Conservation (phyloP, 2,113 vertebrate genomes). For the Psilopogon haemacephalus region DNA sequence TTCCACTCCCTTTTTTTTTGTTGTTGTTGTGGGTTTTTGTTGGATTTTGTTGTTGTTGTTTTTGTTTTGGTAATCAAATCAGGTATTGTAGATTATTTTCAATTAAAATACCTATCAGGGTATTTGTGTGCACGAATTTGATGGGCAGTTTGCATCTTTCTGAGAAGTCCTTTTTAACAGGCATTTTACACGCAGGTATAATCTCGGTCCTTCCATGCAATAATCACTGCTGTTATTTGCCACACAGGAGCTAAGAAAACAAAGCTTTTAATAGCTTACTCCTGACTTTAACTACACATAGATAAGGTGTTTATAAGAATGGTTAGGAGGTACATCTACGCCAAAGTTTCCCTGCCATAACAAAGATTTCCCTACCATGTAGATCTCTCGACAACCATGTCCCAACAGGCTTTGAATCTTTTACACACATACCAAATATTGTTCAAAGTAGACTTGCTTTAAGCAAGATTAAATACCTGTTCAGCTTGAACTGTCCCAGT, state of each 20-base stretch:
- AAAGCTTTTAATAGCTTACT: background rate
- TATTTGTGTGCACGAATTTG: background rate
- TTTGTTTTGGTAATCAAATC: background rate
- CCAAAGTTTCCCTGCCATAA: slow-evolving; percentile 13
- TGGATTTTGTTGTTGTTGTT: too few relatives aligned
- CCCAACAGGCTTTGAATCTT: slow-evolving; percentile 39
- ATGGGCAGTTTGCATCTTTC: background rate
- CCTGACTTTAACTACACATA: background rate
- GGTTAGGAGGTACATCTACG: background rate
- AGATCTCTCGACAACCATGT: slow-evolving; percentile 46
- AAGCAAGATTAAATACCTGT: slow-evolving; percentile 69
- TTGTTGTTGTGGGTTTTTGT: too few relatives aligned
- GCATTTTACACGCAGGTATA: background rate
- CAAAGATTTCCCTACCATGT: slow-evolving; percentile 12
- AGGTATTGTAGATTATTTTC: background rate
- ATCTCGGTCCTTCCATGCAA: background rate
- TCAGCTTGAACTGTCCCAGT: slow-evolving; percentile 57
- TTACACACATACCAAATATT: slow-evolving; percentile 42
- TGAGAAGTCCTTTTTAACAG: background rate
- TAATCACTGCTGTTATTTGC: background rate
- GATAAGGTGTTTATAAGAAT: background rate
- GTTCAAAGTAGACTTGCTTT: slow-evolving; percentile 64
- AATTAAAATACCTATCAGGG: background rate
- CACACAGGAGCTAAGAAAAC: background rate
- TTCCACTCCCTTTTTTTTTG: background rate